Conservation (phyloP, 1,140 invertebrate species). For the Rhopalosiphum maidis region DNA sequence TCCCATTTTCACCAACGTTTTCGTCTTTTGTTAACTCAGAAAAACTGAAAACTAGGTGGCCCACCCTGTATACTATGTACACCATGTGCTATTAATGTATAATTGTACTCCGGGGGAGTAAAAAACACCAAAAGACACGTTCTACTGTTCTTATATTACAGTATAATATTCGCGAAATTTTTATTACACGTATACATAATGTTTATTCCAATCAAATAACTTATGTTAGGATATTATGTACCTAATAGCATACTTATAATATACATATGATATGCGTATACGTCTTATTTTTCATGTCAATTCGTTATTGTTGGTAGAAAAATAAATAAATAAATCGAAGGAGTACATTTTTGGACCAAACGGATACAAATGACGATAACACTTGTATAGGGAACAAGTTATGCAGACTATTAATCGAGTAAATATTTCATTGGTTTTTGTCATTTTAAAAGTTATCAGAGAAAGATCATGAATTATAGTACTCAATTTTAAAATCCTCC, state of each 20-base stretch:
- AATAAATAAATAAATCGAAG: background rate
- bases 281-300: background rate
- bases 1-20: background rate
- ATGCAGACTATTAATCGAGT: background rate
- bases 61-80: background rate
- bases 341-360: background rate
- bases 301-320: background rate
- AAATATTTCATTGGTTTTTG: constrained; percentile 5
- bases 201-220: background rate
- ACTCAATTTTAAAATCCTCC: background rate
- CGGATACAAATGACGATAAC: background rate
- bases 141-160: background rate
- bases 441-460: background rate
- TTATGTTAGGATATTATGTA: background rate
- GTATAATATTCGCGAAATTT: background rate
- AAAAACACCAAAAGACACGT: background rate
- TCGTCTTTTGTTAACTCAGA: background rate
- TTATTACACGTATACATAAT: background rate
- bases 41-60: background rate
- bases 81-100: background rate
- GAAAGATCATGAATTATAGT: background rate
- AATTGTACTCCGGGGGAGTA: background rate
- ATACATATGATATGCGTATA: background rate
- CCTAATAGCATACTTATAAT: background rate
- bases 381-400: background rate